Percentiles rank a stretch among this genome's conserved stretches.
Conservation (phyloP, 2,888 invertebrate species). For the Trachelus tabidus region DNA sequence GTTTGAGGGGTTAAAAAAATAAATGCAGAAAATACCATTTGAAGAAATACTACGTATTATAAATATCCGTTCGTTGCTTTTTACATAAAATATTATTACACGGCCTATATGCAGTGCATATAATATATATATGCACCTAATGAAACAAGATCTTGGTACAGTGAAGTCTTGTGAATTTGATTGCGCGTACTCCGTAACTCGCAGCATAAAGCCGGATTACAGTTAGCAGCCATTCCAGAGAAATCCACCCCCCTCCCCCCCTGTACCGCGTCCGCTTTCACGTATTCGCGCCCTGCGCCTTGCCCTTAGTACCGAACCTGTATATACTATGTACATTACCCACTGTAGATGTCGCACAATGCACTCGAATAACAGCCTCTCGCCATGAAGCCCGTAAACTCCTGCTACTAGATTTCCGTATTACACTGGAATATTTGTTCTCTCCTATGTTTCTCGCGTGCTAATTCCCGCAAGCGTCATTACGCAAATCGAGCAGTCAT, state of each 20-base stretch:
- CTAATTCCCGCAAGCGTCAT: constrained; percentile 59
- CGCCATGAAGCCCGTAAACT: constrained; percentile 37
- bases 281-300: constrained; percentile 31
- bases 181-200: constrained; percentile 22
- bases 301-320: constrained; percentile 10
- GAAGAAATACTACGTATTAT: not conserved
- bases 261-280: constrained; percentile 33
- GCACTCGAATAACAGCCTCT: constrained; percentile 45
- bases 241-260: constrained; percentile 18
- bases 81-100: not conserved
- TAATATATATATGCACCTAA: not conserved
- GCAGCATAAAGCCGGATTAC: constrained; percentile 41
- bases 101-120: not conserved
- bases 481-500: constrained; percentile 47
- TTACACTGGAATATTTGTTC: constrained; percentile 43
- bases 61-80: not conserved
- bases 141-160: not conserved
- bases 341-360: constrained; percentile 39
- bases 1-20: not conserved
- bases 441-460: constrained; percentile 49
- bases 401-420: constrained; percentile 13
- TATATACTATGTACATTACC: constrained; percentile 26
- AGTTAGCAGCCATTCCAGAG: constrained; percentile 26
- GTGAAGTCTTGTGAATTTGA: constrained; percentile 34
- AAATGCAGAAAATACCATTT: not conserved